Evolutionary conservation across 2,113 vertebrate species (phyloP).

Genomic region (Cyphomyrus plagiostoma): DNA sequence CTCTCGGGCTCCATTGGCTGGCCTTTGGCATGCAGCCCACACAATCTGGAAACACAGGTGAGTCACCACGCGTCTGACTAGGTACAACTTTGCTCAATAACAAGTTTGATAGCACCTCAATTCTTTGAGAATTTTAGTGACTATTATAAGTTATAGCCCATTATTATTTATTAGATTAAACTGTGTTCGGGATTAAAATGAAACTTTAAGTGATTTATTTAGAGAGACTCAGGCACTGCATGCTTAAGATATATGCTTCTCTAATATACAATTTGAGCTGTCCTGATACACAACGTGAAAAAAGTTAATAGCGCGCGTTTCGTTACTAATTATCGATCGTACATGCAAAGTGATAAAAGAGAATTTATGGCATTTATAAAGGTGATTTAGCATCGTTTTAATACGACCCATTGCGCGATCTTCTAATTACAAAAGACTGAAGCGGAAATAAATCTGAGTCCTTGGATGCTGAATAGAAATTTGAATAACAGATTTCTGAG

Average conservation of each 20-base stretch:
- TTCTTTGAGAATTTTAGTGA: not conserved
- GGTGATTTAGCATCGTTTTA: not conserved
- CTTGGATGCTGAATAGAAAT: not conserved
- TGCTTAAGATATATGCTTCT: not conserved
- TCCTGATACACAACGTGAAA: not conserved
- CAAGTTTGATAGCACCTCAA: not conserved
- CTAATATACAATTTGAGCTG: not conserved
- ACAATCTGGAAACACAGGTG: constrained; percentile 5
- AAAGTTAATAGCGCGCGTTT: not conserved
- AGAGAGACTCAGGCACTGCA: not conserved
- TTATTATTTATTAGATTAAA: not conserved
- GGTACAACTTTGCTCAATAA: no score
- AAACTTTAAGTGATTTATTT: not conserved
- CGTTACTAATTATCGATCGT: not conserved
- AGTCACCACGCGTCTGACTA: not conserved
- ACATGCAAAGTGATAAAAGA: not conserved
- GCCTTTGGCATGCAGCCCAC: constrained; percentile 41
- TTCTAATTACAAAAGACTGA: not conserved
- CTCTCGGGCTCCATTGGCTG: constrained; percentile 48
- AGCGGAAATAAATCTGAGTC: not conserved
- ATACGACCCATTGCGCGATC: not conserved
- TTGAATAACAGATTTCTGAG: not conserved
- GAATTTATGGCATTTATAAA: not conserved
- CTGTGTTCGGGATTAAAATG: not conserved
- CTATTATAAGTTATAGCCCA: not conserved